Evolutionary conservation across 2,888 invertebrate species (phyloP), one percentile per base, ranked within the genome.

Genomic region (Hoplodrina ambigua): DNA sequence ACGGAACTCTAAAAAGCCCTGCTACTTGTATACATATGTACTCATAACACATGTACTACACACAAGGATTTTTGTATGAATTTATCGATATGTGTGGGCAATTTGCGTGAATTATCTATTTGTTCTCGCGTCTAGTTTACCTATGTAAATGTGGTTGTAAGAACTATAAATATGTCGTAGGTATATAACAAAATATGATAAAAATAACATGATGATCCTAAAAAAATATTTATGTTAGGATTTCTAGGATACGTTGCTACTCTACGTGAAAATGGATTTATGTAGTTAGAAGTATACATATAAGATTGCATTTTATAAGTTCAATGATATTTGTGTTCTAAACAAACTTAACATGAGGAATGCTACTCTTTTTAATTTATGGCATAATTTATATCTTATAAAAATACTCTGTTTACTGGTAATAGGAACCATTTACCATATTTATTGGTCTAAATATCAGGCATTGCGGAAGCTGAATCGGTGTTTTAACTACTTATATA

Each of bases 71-170:
- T 69, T 20, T 58, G 30, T 57, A 69, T 58, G 53, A 37, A 30
- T 77, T 1, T 46, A 5, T 59, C n/a, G 11, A 60, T 62, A 62
- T 63, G 78, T 70, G 62, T 15, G 61, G 41, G 58, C 59, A 63
- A 62, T 75, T 76, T 72, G 37, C 55, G 52, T 67, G 59, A 62
- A 19, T 72, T 56, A 53, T 25, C 63, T 73, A 56, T 76, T 67
- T 78, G 74, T 50, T 62, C 59, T 59, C 49, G 55, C 52, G 33
- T 63, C 67, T 52, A 60, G 59, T 67, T 73, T 73, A 63, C 33
- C 2, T 60, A 73, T 67, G 68, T 73, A n/a, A 67, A 73, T 67
- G 30, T 59, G 33, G 25, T 44, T 75, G 49, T 41, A 49, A 5
- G 49, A 54, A 54, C 30, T 66, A 46, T 17, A 49, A 66, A 75